Evolutionary conservation across 64 coral and sea anemone species (phyloP).

Genomic region (Dendronephthya gigantea): DNA sequence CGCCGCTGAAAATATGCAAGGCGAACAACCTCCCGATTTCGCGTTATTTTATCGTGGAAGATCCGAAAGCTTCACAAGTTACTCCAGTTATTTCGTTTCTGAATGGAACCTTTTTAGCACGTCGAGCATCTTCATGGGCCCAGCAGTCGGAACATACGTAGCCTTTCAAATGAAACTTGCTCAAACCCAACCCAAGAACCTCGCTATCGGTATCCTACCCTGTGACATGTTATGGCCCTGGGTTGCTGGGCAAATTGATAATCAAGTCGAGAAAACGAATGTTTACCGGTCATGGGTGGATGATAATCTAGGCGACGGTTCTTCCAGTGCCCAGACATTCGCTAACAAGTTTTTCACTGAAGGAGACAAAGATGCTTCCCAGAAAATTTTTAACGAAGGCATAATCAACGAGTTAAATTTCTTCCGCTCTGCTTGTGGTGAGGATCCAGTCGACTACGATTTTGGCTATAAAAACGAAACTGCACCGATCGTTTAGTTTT

Average conservation of each 20-base stretch:
- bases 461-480: no score
- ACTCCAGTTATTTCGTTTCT: slow-evolving; percentile 37
- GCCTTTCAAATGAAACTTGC: slow-evolving; percentile 13
- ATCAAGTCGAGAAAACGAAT: slow-evolving; percentile 22
- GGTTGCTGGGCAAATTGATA: slow-evolving; percentile 24
- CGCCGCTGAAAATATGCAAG: slow-evolving; percentile 22
- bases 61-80: slow-evolving; percentile 33
- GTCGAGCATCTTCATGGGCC: slow-evolving; percentile 32
- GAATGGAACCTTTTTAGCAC: slow-evolving; percentile 28
- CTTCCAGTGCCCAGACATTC: slow-evolving; percentile 30
- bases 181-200: slow-evolving; percentile 2
- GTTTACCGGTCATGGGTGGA: slow-evolving; percentile 33
- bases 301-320: slow-evolving; percentile 24
- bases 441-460: slow-evolving; percentile 28
- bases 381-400: slow-evolving; percentile 37
- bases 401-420: slow-evolving; percentile 49
- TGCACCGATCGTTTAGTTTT: no score
- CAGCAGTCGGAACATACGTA: slow-evolving; percentile 42
- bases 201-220: slow-evolving; percentile 40
- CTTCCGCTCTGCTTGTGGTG: slow-evolving; percentile 39
- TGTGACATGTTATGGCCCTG: slow-evolving; percentile 48
- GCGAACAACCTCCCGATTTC: slow-evolving; percentile 14
- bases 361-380: slow-evolving; percentile 11
- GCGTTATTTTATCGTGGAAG: slow-evolving; percentile 32
- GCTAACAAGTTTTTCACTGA: slow-evolving; percentile 27